Base-by-base conservation (phyloP, 2,888 invertebrate genomes). In the Drosophila fulvimacula region DNA sequence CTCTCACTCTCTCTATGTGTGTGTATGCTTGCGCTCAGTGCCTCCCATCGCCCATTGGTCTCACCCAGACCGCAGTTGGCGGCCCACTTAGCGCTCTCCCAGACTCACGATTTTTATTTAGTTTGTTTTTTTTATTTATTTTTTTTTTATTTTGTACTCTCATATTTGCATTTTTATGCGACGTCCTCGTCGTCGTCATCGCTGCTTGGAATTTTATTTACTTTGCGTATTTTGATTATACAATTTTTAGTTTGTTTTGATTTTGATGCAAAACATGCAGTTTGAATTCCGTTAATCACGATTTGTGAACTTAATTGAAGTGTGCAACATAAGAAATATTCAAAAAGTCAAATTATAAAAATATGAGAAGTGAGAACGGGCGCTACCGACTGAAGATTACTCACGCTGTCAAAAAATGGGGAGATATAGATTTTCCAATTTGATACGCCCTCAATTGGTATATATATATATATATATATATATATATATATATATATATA, bases 81-180 rank as follows among this genome's bases (percentile, higher is more conserved):
- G 73, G 73, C 73, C 73, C 73, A 76, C 78, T 69, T 76, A 76
- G 60, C 46, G 69, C 73, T 73, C 70, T 73, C 64, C 75, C 75
- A 71, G 74, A 71, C 71, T 66, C 52, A 17, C 60, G 17, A 39
- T 49, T 46, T 41, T 21, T 42, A 19, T 57, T 52, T 46, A 53
- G 44, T 24, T 58, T n/a, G 39, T 48, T 59, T 59, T 49, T 46
- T 41, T 21, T 42, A 19, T 57, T 52, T 46, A 53, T 36, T 24
- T 58, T n/a, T 36, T 48, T 59, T 59, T n/a, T n/a, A n/a, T n/a
- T n/a, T 57, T 60, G 39, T 68, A 30, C 72, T 55, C 53, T 48
- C 59, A 36, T 63, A 79, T 66, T 81, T 82, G 77, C 81, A 81
- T 81, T 82, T 81, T 81, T 72, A 79, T 82, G 72, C 74, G 82